Base-by-base conservation (phyloP, 2,113 vertebrate species). In the Grallaria varia region DNA sequence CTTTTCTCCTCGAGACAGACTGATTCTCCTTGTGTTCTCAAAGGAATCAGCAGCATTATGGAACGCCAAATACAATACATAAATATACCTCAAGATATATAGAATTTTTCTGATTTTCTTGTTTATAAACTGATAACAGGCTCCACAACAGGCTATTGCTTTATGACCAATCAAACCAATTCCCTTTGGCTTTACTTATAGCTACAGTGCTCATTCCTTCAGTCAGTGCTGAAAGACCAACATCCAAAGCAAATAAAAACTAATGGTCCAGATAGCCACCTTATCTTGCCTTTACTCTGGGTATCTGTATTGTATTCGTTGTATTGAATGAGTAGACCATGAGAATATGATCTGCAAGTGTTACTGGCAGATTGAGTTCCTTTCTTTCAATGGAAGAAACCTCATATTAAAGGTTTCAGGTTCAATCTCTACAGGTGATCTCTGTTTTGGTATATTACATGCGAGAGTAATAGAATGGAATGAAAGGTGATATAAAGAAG, bases 351-450 rank as follows among this genome's bases (percentile, higher is more conserved):
- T 88, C 82, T 85, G 44, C 55, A 72, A 68, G 23, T 83, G 72
- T 76, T 91, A 85, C 21, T 45, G 75, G 31, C 78, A 92, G 62
- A 58, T n/a, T 64, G 49, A 79, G 37, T 72, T 85, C 52, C 33
- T 87, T 58, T 91, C 37, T 87, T 91, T 91, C 52, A 76, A 47
- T 76, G 37, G 69, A 85, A 76, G 66, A 79, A 85, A 44, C 10
- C 37, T 49, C 33, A 28, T 89, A 89, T 79, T 52, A 75, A 94
- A 82, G 22, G 56, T 84, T 94, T 87, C 45, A 60, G 9, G n/a
- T 96, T 93, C 74, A 83, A 90, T 90, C 78, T 85, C 55, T 68
- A 73, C 79, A 90, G 75, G 79, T 95, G 58, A 96, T 94, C 82
- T 95, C 53, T 7, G 2, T 81, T 79, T 82, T 73, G 45, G 22